Base-by-base conservation (phyloP, 2,797 vertebrate species). In the Oreonectes daqikongensis region DNA sequence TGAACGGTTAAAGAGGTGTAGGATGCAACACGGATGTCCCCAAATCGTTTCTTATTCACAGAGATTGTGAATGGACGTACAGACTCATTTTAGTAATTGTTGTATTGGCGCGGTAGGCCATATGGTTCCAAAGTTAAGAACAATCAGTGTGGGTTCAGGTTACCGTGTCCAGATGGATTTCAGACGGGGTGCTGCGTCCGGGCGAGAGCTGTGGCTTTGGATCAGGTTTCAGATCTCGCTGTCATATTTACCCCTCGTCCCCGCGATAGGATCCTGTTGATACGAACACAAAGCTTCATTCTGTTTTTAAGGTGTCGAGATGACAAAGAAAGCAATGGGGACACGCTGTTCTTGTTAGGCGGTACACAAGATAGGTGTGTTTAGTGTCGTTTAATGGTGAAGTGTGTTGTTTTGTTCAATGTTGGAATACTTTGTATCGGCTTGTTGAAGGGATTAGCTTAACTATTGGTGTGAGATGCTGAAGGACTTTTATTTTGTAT, bases 121-220 rank as follows among this genome's bases (percentile, higher is more conserved):
- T 89, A 91, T 90, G 91, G 86, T 85, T 77, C 30, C 42, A 52
- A 81, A 75, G 82, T 85, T 84, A 75, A 80, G 88, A 89, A 89
- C 87, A 88, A 87, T 89, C 89, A 77, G 77, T 83, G 85, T 77
- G 74, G 74, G 85, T 85, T 91, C 87, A 68, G 78, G 85, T 92
- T 91, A 84, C 85, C 32, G 77, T 81, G 85, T 87, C 85, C 86
- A 88, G 83, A 88, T 86, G 86, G 81, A 86, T 88, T 81, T 84
- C 69, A 84, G 79, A 80, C 69, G 83, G 67, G 73, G 79, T 78
- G 69, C 79, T 63, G 60, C 82, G 81, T 86, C 81, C 77, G 79
- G 67, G 72, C 73, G 80, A 79, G 78, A 79, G 74, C 77, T 61
- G 70, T 64, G 78, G 65, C 70, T 71, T 42, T 18, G 66, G 78